Base-by-base conservation (phyloP, 1,140 invertebrate species). In the Pollicipes pollicipes region DNA sequence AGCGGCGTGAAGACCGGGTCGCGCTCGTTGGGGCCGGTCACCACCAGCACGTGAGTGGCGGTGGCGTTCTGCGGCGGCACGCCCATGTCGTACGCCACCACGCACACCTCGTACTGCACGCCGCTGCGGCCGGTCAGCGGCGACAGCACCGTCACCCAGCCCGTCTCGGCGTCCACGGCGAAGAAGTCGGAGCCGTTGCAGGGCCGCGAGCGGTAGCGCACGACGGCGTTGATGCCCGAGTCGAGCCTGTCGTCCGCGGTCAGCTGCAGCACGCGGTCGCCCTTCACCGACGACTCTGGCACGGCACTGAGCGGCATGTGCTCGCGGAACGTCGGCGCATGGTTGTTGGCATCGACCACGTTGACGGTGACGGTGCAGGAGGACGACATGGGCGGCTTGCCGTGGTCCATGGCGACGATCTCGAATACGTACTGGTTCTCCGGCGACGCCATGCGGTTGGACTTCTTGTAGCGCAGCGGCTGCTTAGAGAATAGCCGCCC, bases 341-440 rank as follows among this genome's bases (percentile, higher is more conserved):
- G 90, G 75, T 94, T 94, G 77, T 95, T 95, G 0, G 90, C 89
- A 79, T 94, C 90, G 0, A 95, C 89, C 0, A 96, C 87, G 77
- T 89, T 93, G n/a, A 96, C 86, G 30, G 86, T 87, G 0, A 95
- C 88, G 17, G 89, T 80, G 75, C 88, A 87, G 81, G 90, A 88
- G 2, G 90, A 89, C 21, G 90, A 90, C 83, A 94, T 85, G 0
- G 92, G 91, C 27, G 94, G 94, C 77, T 93, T 94, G 0, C 95
- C 95, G 77, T 93, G 92, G 77, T 96, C 93, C 0, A 88, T 92
- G 0, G 93, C 94, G 0, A 95, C 79, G 0, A 97, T 86, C 0
- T 88, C 88, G 17, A 97, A 80, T 0, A 87, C 84, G 75, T 95
- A 93, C 70, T 88, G 84, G 80, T 97, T 97, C 78, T 95, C 91